A percentile compares a stretch with the other conserved stretches of the same genome.
These are phyloP conservation scores for Serinus canaria DNA, from an alignment of 2,113 vertebrate genomes.

Conservation along the genomic window DNA sequence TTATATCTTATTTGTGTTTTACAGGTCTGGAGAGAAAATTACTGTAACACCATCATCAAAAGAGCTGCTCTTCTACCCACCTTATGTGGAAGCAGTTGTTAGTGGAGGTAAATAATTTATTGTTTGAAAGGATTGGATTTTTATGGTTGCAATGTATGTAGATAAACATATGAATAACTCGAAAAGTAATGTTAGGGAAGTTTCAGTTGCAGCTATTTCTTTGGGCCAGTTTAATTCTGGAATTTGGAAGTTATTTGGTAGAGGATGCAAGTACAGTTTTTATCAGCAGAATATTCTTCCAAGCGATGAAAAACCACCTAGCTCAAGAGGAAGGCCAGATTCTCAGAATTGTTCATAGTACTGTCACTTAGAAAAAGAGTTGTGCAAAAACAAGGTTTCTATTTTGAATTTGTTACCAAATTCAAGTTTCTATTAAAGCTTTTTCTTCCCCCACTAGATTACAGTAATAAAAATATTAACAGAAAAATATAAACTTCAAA, in stretches of 20 bases:
- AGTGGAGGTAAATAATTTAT: slow-evolving; percentile 82
- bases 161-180: background rate
- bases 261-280: background rate
- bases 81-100: slow-evolving; percentile 90
- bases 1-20: background rate
- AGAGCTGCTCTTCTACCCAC: slow-evolving; percentile 94
- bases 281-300: background rate
- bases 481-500: background rate
- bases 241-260: background rate
- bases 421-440: background rate
- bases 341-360: background rate
- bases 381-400: background rate
- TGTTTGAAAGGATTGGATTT: background rate
- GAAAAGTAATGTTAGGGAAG: background rate
- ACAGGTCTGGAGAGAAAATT: slow-evolving; percentile 93
- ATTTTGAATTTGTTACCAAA: background rate
- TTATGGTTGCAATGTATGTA: background rate
- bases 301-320: background rate
- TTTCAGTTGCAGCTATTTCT: background rate
- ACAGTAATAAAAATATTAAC: background rate
- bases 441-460: background rate
- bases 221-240: background rate
- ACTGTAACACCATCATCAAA: slow-evolving; percentile 93
- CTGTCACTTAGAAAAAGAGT: background rate
- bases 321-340: background rate